These are phyloP conservation scores for Eurytoma adleriae DNA, from an alignment of 2,888 invertebrate genomes.

Conservation along the genomic window DNA sequence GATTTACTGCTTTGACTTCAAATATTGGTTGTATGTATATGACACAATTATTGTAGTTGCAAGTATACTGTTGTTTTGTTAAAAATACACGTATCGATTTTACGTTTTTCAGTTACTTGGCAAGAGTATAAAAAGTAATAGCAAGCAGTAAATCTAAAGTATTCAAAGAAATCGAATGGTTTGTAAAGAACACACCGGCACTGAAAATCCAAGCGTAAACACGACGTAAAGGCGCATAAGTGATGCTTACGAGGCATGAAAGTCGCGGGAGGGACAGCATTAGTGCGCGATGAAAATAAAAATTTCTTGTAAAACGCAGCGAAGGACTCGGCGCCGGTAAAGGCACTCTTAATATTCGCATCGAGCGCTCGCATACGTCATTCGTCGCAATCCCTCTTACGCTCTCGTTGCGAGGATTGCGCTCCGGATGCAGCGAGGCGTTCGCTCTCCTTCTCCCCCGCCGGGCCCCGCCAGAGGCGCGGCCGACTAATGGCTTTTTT, in stretches of 20 bases:
- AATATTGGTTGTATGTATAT: no score
- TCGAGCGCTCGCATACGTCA: conserved; percentile 58
- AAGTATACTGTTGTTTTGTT: no score
- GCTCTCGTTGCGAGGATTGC: not conserved
- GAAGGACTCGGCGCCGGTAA: not conserved
- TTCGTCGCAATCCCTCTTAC: conserved; percentile 50
- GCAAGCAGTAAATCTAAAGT: not conserved
- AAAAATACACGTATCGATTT: no score
- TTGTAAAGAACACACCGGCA: not conserved
- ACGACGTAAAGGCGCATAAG: not conserved
- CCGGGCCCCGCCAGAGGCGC: conserved; percentile 57
- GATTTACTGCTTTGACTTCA: no score
- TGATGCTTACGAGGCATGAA: no score
- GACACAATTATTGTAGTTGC: no score
- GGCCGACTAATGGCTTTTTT: conserved; percentile 68
- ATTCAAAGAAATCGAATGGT: not conserved
- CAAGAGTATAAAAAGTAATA: conserved; percentile 4
- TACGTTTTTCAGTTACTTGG: not conserved
- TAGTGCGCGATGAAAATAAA: not conserved
- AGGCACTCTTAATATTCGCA: conserved; percentile 33
- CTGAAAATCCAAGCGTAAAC: not conserved
- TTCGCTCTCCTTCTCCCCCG: not conserved
- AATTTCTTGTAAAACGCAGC: conserved; percentile 21
- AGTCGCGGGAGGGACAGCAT: no score
- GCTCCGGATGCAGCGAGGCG: no score